These are phyloP conservation scores for Fratercula arctica DNA, from an alignment of 2,797 vertebrate genomes.

Conservation along the genomic window DNA sequence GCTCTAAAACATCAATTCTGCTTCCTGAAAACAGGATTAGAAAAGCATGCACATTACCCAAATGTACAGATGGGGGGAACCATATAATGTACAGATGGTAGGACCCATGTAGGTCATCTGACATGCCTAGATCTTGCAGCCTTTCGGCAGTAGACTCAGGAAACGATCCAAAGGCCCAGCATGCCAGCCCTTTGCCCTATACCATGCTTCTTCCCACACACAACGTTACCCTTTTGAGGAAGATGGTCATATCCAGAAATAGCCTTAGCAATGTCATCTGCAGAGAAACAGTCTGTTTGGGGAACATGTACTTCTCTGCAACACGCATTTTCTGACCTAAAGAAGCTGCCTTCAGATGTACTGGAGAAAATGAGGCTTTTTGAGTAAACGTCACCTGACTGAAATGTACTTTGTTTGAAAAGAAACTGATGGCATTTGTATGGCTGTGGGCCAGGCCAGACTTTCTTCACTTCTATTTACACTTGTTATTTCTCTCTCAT, in stretches of 20 bases:
- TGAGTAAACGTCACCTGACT: conserved; percentile 26
- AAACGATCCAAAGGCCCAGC: not conserved
- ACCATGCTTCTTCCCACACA: conserved; percentile 28
- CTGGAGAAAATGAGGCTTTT: not conserved
- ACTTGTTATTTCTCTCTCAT: conserved; percentile 4
- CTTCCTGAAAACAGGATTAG: not conserved
- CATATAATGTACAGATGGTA: conserved; percentile 13
- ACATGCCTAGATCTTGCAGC: conserved; percentile 13
- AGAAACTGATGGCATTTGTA: conserved; percentile 41
- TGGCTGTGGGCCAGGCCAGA: conserved; percentile 24
- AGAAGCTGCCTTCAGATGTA: conserved; percentile 30
- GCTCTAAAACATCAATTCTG: not conserved
- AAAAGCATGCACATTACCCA: not conserved
- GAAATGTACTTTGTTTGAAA: conserved; percentile 21
- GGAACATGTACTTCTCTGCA: not conserved
- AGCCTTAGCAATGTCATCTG: conserved; percentile 3
- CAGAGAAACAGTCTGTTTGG: conserved; percentile 11
- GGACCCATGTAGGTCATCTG: conserved; percentile 33
- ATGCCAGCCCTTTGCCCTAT: conserved; percentile 30
- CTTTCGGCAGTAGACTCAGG: not conserved
- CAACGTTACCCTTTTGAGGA: conserved; percentile 29
- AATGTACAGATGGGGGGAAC: conserved; percentile 19
- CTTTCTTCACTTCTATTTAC: conserved; percentile 18
- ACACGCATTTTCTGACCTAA: not conserved
- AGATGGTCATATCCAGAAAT: conserved; percentile 44